These are phyloP conservation scores for Heliangelus exortis DNA, from an alignment of 2,797 vertebrate species.

Conservation along the genomic window DNA sequence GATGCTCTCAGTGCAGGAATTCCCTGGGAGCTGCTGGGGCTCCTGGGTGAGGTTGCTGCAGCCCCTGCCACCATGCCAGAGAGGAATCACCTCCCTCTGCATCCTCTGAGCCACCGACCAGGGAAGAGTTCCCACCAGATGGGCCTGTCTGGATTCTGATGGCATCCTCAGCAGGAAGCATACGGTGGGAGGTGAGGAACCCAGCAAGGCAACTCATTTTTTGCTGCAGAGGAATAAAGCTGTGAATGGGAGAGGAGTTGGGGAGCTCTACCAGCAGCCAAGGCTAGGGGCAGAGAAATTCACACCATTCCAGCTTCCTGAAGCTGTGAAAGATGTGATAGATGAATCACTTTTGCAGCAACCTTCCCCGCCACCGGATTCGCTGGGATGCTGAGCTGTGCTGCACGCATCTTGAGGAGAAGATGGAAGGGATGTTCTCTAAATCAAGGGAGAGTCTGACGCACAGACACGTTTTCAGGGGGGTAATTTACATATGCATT, in stretches of 20 bases:
- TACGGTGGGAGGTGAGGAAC: neutral
- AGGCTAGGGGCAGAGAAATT: conserved; percentile 20
- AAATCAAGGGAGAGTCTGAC: conserved; percentile 64
- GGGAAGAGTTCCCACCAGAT: neutral
- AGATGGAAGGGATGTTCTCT: conserved; percentile 66
- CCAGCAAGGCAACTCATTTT: neutral
- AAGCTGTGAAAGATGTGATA: conserved; percentile 60
- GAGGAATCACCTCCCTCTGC: rapidly evolving
- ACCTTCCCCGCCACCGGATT: neutral
- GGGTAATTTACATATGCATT: conserved; percentile 70
- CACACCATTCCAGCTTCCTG: neutral
- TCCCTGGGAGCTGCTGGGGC: rapidly evolving
- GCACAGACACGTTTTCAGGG: conserved; percentile 66
- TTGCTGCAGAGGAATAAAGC: rapidly evolving
- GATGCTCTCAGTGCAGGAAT: neutral
- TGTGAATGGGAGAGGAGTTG: neutral
- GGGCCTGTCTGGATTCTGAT: neutral
- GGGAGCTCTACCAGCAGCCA: neutral
- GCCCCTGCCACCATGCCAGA: neutral
- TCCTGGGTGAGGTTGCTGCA: rapidly evolving
- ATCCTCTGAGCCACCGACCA: rapidly evolving
- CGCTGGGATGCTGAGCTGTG: conserved; percentile 14
- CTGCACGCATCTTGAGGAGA: conserved; percentile 50
- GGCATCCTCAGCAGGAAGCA: neutral
- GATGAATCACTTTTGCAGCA: conserved; percentile 67